A percentile compares a stretch with the other conserved stretches of the same genome.
Evolutionary conservation across 2,888 invertebrate species (phyloP).

Genomic region (Papilio elwesi): DNA sequence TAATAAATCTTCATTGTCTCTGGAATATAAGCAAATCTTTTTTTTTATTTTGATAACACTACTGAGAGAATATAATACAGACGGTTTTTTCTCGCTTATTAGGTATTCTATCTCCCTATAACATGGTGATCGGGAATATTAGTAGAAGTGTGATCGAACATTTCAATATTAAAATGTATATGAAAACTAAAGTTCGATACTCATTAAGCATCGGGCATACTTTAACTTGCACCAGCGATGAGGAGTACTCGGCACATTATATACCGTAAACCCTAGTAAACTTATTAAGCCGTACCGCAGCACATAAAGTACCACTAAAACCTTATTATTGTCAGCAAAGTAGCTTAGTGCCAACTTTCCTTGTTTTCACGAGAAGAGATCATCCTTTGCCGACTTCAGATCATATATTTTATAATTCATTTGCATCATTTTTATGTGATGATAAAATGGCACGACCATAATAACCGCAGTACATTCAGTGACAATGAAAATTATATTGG

Average conservation of each 20-base stretch:
- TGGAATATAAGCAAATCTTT: too few species aligned
- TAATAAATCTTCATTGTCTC: too few species aligned
- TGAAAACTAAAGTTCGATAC: not conserved
- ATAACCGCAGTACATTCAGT: too few species aligned
- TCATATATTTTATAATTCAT: not conserved
- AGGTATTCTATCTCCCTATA: too few species aligned
- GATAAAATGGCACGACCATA: too few species aligned
- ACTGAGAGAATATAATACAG: too few species aligned
- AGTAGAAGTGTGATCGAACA: too few species aligned
- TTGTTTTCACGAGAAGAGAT: slow-evolving; percentile 10
- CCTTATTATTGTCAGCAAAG: slow-evolving; percentile 32
- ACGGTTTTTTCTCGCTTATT: too few species aligned
- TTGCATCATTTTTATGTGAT: too few species aligned
- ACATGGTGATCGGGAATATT: too few species aligned
- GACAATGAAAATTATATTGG: too few species aligned
- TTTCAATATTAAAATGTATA: not conserved
- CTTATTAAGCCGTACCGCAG: slow-evolving; percentile 17
- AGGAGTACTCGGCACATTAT: not conserved
- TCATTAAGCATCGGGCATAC: not conserved
- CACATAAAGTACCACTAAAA: slow-evolving; percentile 27
- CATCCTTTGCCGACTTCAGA: not conserved
- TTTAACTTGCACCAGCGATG: not conserved
- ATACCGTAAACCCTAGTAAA: slow-evolving; percentile 25
- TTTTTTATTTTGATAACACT: too few species aligned
- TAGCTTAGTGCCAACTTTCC: slow-evolving; percentile 28